phyloP scores from a whole-genome alignment of 2,888 invertebrate genomes.

The Meandrusa payeni region DNA sequence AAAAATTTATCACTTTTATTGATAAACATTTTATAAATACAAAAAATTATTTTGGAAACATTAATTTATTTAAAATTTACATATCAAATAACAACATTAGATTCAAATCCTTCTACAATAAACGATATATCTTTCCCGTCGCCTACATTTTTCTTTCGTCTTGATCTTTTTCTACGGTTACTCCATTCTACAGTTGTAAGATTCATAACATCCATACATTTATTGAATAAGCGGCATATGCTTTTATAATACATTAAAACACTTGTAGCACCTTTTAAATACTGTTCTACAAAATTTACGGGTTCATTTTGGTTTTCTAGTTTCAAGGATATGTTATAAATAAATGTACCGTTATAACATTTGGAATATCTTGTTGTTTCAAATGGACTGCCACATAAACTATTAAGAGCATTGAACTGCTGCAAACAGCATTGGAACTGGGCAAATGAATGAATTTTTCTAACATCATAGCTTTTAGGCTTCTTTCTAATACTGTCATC shows the following conservation, averaged over 20 bases:
- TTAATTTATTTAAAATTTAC: slow-evolving; percentile 62
- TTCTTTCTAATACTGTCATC: slow-evolving; percentile 75
- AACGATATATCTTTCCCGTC: slow-evolving; percentile 49
- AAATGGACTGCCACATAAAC: slow-evolving; percentile 82
- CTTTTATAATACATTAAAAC: slow-evolving; percentile 62
- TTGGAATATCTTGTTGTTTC: slow-evolving; percentile 79
- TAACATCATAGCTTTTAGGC: slow-evolving; percentile 78
- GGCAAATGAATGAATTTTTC: slow-evolving; percentile 82
- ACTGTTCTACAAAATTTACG: slow-evolving; percentile 73
- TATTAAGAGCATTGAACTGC: slow-evolving; percentile 83
- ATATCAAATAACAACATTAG: slow-evolving; percentile 53
- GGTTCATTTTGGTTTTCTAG: slow-evolving; percentile 81
- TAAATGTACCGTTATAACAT: slow-evolving; percentile 87
- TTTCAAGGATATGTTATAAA: slow-evolving; percentile 86
- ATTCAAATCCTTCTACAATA: slow-evolving; percentile 65
- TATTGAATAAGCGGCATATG: slow-evolving; percentile 40
- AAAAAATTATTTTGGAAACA: slow-evolving; percentile 54
- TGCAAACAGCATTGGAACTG: slow-evolving; percentile 84
- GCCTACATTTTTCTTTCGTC: slow-evolving; percentile 35
- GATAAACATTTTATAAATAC: not conserved
- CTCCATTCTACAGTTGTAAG: slow-evolving; percentile 44
- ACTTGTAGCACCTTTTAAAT: slow-evolving; percentile 58
- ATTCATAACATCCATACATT: slow-evolving; percentile 45
- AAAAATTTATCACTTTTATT: too few species aligned
- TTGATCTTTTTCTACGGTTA: slow-evolving; percentile 47